These are phyloP conservation scores for Steinernema feltiae DNA, from an alignment of 1,140 invertebrate species.

Conservation along the genomic window DNA sequence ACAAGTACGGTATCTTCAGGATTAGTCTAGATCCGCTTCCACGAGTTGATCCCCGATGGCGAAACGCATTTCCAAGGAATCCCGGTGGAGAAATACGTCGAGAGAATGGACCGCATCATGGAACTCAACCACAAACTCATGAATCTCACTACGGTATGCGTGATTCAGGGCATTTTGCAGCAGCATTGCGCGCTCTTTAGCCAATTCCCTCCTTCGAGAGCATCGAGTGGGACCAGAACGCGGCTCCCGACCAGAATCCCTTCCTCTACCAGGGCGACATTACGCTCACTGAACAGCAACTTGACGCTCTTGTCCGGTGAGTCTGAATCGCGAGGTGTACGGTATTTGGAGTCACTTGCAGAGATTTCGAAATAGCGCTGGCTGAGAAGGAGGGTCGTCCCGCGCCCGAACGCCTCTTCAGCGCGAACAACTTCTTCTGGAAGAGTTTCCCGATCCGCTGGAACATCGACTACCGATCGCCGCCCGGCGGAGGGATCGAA, in stretches of 20 bases:
- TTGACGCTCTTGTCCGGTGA: neutral
- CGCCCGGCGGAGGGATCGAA: neutral
- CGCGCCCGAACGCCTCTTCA: neutral
- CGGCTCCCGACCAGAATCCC: neutral
- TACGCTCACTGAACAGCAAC: neutral
- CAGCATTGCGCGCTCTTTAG: too few species aligned
- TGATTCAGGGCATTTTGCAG: too few species aligned
- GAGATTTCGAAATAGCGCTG: neutral
- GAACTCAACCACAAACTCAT: too few species aligned
- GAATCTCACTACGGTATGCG: neutral
- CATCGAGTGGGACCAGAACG: neutral
- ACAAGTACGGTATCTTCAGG: too few species aligned
- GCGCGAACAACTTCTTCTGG: neutral
- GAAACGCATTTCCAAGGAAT: too few species aligned
- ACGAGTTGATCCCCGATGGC: too few species aligned
- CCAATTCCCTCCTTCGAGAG: neutral
- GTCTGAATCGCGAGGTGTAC: neutral
- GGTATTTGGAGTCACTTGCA: neutral
- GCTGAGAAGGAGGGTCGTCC: neutral
- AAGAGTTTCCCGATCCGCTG: neutral
- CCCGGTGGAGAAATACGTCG: too few species aligned
- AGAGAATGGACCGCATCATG: too few species aligned
- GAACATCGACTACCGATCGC: neutral
- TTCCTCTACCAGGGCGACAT: neutral
- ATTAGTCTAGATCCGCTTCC: too few species aligned